Evolutionary conservation across 2,797 vertebrate species (phyloP).

Genomic region (Brotula barbata): DNA sequence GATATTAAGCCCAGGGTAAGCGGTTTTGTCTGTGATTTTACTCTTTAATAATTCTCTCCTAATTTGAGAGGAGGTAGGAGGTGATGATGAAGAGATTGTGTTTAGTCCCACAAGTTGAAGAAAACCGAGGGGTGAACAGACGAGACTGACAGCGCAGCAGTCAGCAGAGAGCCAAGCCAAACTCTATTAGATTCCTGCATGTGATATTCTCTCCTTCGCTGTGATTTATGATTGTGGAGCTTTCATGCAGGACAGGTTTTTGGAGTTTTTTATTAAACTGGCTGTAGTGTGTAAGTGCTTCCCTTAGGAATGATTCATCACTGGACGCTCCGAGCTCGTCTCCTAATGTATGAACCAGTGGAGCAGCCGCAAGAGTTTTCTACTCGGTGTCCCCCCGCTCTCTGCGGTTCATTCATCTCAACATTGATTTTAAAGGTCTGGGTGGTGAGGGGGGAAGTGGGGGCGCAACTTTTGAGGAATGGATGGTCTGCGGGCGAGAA

Average conservation of each 20-base stretch:
- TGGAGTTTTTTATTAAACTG: conserved; percentile 73
- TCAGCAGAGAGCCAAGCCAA: conserved; percentile 31
- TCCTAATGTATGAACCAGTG: conserved; percentile 65
- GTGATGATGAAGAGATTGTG: conserved; percentile 24
- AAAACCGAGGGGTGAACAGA: conserved; percentile 25
- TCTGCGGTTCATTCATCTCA: conserved; percentile 61
- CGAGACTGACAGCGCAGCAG: conserved; percentile 40
- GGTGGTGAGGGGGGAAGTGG: conserved; percentile 11
- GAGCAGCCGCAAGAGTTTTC: conserved; percentile 56
- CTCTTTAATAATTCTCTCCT: conserved; percentile 33
- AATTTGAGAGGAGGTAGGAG: conserved; percentile 35
- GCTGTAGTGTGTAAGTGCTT: conserved; percentile 67
- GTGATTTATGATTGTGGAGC: conserved; percentile 67
- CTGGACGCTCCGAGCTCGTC: conserved; percentile 45
- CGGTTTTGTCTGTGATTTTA: conserved; percentile 19
- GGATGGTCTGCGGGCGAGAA: conserved; percentile 42
- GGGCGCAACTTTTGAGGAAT: conserved; percentile 45
- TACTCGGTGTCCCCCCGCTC: conserved; percentile 54
- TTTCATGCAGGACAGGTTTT: conserved; percentile 59
- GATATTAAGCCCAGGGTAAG: conserved; percentile 20
- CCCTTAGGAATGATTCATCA: conserved; percentile 69
- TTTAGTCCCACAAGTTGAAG: conserved; percentile 31
- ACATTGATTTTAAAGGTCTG: conserved; percentile 70
- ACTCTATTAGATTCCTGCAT: conserved; percentile 39
- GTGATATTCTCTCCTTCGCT: conserved; percentile 32